Evolutionary conservation across 2,113 vertebrate species (phyloP), one percentile per base, ranked within the genome.

Genomic region (Litocranius walleri): DNA sequence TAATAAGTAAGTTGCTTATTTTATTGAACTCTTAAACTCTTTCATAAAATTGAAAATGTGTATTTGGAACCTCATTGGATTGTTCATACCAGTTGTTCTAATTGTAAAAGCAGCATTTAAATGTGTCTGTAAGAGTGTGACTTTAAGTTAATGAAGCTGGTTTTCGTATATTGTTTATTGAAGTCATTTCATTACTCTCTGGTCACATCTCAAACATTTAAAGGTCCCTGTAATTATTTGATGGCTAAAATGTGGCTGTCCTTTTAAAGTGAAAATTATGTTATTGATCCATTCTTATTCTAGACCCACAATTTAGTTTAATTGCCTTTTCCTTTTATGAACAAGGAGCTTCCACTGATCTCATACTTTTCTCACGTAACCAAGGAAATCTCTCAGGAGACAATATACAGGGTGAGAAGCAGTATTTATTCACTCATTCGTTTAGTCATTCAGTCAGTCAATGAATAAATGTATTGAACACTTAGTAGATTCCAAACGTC

Each of bases 141-240:
- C 61, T 86, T 67, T 87, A 93, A 78, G 23, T 82, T 95, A 88
- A 92, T 90, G 94, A 88, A 45, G 80, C 15, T 71, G 14, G 16
- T 57, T 94, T 96, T 64, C 30, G 3, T 86, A 40, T 67, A 10
- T 30, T 95, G 50, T 81, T 94, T 88, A 71, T 45, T 50, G 59
- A 89, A 88, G 90, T 89, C 13, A 52, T 92, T 85, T 97, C 17
- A n/a, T 95, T 81, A 81, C 13, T 54, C 90, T 89, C 33, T 88
- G 54, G 43, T 82, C 56, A 91, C 23, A 92, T 27, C 50, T 97
- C 85, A 85, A 43, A 61, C n/a, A 83, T 91, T 67, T 85, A 91
- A 92, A 96, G 40, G 43, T 77, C 33, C 52, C 13, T 81, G 6
- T 89, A 81, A 93, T 96, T 96, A 96, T 93, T 96, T 80, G 56